These are phyloP conservation scores for Diabrotica balteata DNA, from an alignment of 2,888 invertebrate species.

Conservation along the genomic window DNA sequence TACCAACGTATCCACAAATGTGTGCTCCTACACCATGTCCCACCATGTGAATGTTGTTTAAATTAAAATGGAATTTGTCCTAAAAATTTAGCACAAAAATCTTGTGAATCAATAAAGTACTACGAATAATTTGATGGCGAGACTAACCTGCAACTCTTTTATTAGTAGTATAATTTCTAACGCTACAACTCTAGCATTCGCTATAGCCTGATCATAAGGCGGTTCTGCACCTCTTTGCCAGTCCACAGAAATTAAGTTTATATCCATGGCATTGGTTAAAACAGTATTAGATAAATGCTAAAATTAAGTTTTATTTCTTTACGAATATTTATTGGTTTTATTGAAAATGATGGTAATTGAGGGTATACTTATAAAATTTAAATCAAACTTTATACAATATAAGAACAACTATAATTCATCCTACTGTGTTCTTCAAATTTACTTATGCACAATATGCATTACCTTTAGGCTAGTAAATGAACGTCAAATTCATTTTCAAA, in stretches of 20 bases:
- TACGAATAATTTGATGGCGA: too few relatives aligned
- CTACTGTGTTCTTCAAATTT: too few relatives aligned
- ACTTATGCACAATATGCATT: too few relatives aligned
- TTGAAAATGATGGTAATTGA: too few relatives aligned
- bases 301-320: constrained; percentile 3
- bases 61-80: constrained; percentile 29
- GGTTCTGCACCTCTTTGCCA: constrained; percentile 64
- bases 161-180: constrained; percentile 61
- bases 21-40: constrained; percentile 65
- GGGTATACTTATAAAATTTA: too few relatives aligned
- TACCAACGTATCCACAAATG: constrained; percentile 63
- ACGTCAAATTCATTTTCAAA: too few relatives aligned
- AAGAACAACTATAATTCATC: too few relatives aligned
- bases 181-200: constrained; percentile 67
- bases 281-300: constrained; percentile 44
- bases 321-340: too few relatives aligned
- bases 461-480: too few relatives aligned
- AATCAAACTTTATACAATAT: too few relatives aligned
- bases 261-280: constrained; percentile 25
- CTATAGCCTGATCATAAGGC: constrained; percentile 65
- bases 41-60: constrained; percentile 59
- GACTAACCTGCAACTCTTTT: constrained; percentile 52
- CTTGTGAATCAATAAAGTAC: too few relatives aligned
- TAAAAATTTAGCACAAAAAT: constrained; percentile 15
- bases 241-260: constrained; percentile 63